These are phyloP conservation scores for Cacoxenus indagator DNA, from an alignment of 2,888 invertebrate genomes.

Conservation along the genomic window DNA sequence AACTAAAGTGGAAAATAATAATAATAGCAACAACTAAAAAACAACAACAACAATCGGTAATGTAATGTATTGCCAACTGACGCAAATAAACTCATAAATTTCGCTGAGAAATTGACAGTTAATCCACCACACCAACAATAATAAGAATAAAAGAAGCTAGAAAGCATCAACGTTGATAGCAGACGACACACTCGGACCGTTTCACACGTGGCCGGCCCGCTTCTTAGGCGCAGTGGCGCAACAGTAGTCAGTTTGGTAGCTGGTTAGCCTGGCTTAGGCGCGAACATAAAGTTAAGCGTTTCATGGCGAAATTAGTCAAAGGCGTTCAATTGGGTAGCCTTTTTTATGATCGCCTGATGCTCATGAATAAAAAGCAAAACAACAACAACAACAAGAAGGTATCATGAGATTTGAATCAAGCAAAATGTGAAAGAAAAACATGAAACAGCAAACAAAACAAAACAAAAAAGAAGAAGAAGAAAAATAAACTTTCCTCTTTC, in stretches of 20 bases:
- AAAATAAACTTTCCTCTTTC: too few relatives aligned
- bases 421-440: too few relatives aligned
- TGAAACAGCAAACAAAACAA: conserved; percentile 37
- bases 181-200: neutral
- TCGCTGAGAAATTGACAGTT: conserved; percentile 61
- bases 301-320: conserved; percentile 55
- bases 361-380: too few relatives aligned
- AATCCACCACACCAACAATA: conserved; percentile 44
- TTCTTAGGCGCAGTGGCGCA: neutral
- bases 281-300: conserved; percentile 58
- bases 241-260: conserved; percentile 60
- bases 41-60: conserved; percentile 27
- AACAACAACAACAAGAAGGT: too few relatives aligned
- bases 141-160: conserved; percentile 8
- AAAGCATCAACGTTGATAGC: neutral
- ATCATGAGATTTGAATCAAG: too few relatives aligned
- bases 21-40: conserved; percentile 25
- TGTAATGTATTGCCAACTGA: conserved; percentile 33
- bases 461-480: conserved; percentile 22
- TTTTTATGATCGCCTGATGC: neutral
- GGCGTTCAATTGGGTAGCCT: neutral
- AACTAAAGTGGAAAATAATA: neutral
- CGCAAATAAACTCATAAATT: conserved; percentile 56
- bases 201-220: neutral
- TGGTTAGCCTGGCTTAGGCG: conserved; percentile 48